phyloP scores from a whole-genome alignment of 2,797 vertebrate species.

The Protosalanx chinensis region DNA sequence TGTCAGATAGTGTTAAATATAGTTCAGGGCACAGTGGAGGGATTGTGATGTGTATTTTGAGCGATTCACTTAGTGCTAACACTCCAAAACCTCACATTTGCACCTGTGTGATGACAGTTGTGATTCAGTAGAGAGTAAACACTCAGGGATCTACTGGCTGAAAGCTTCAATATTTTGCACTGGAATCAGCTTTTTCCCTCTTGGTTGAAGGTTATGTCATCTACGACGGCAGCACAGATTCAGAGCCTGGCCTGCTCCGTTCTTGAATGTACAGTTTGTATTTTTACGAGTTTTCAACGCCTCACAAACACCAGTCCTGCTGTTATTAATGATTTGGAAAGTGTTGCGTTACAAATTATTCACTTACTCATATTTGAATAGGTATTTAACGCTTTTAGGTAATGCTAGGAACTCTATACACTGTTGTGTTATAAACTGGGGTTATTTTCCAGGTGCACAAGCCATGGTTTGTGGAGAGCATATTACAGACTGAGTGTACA shows the following conservation, averaged over 20 bases:
- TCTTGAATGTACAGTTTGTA: not conserved
- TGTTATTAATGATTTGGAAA: not conserved
- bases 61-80: conserved; percentile 34
- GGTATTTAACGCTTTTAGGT: not conserved
- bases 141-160: conserved; percentile 13
- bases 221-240: not conserved
- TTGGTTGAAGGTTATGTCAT: not conserved
- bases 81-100: conserved; percentile 14
- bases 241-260: not conserved
- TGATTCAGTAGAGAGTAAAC: conserved; percentile 29
- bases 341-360: not conserved
- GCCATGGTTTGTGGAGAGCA: conserved; percentile 5
- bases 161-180: conserved; percentile 17
- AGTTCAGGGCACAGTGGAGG: no score
- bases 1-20: no score
- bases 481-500: conserved; percentile 19
- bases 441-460: not conserved
- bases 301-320: not conserved
- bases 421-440: not conserved
- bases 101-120: conserved; percentile 29
- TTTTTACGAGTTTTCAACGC: not conserved
- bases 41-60: no score
- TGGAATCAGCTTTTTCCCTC: conserved; percentile 9
- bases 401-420: not conserved
- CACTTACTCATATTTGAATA: no score